Conservation (phyloP, 2,888 invertebrate species). For the Ophion slaviceki region DNA sequence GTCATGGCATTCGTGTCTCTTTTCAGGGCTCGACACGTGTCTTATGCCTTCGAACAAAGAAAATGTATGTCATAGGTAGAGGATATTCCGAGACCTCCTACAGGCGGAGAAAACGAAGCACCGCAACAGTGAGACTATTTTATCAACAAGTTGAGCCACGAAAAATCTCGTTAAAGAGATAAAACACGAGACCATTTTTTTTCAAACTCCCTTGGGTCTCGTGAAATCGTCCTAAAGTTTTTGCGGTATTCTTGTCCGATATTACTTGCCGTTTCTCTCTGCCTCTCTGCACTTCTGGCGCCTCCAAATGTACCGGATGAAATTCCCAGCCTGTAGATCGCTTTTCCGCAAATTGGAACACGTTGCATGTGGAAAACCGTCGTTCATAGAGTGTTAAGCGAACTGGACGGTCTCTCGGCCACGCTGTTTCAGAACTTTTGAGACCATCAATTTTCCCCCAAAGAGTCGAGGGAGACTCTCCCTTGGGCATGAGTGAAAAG, state of each 20-base stretch:
- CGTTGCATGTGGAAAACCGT: conserved; percentile 20
- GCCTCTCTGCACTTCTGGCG: neutral
- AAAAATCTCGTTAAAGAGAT: neutral
- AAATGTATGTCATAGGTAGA: neutral
- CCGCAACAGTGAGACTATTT: conserved; percentile 5
- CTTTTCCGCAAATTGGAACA: conserved; percentile 44
- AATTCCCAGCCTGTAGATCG: conserved; percentile 38
- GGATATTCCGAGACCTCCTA: neutral
- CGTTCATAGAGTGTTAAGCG: conserved; percentile 37
- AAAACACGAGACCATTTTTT: neutral
- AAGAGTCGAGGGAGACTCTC: conserved; percentile 14
- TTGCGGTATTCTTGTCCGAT: neutral
- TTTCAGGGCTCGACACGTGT: conserved; percentile 1
- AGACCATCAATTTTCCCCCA: conserved; percentile 47
- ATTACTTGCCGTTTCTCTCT: neutral
- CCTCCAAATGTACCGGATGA: conserved; percentile 11
- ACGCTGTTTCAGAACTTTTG: conserved; percentile 45
- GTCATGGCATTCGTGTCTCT: conserved; percentile 15
- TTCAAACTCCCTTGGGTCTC: conserved; percentile 9
- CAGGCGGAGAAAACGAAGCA: neutral
- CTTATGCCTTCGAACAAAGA: neutral
- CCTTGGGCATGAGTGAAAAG: conserved; percentile 18
- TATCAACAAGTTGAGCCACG: conserved; percentile 5
- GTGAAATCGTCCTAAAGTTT: conserved; percentile 20
- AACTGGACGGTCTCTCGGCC: conserved; percentile 45